Conservation (phyloP, 2,113 vertebrate species). For the Albula glossodonta region DNA sequence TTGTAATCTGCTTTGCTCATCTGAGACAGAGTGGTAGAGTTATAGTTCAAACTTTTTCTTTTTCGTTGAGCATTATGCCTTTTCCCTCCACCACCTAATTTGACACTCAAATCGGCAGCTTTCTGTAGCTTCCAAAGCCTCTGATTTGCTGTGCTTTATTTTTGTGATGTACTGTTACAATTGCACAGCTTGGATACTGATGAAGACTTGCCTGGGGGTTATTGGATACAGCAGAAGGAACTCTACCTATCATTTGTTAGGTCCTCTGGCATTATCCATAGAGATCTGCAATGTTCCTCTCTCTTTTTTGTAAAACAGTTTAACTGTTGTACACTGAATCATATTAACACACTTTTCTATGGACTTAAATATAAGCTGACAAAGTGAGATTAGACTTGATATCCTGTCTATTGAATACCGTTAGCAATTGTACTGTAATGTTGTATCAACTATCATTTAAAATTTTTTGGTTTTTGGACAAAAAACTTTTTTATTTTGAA, state of each 20-base stretch:
- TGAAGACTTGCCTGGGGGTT: conserved; percentile 57
- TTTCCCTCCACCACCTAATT: conserved; percentile 57
- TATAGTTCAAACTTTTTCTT: conserved; percentile 69
- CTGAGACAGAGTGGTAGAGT: conserved; percentile 69
- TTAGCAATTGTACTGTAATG: conserved; percentile 88
- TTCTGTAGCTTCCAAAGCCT: conserved; percentile 72
- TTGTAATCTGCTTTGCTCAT: conserved; percentile 82
- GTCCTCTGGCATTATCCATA: conserved; percentile 61
- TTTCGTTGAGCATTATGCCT: conserved; percentile 84
- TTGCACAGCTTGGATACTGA: conserved; percentile 72
- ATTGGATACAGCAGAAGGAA: conserved; percentile 55
- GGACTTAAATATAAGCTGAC: conserved; percentile 72
- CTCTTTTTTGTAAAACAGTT: conserved; percentile 69
- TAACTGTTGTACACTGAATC: conserved; percentile 76
- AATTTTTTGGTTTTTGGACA: conserved; percentile 76
- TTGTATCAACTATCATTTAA: conserved; percentile 90
- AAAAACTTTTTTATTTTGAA: conserved; percentile 73
- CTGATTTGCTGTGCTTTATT: conserved; percentile 77
- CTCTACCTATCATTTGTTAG: conserved; percentile 49
- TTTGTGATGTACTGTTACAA: conserved; percentile 69
- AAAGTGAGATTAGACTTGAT: conserved; percentile 75
- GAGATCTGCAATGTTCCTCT: conserved; percentile 60
- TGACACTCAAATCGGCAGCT: conserved; percentile 74
- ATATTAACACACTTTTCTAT: conserved; percentile 68
- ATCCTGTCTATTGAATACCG: conserved; percentile 76